phyloP scores from a whole-genome alignment of 2,888 invertebrate genomes.

The Neoitamus cyanurus region DNA sequence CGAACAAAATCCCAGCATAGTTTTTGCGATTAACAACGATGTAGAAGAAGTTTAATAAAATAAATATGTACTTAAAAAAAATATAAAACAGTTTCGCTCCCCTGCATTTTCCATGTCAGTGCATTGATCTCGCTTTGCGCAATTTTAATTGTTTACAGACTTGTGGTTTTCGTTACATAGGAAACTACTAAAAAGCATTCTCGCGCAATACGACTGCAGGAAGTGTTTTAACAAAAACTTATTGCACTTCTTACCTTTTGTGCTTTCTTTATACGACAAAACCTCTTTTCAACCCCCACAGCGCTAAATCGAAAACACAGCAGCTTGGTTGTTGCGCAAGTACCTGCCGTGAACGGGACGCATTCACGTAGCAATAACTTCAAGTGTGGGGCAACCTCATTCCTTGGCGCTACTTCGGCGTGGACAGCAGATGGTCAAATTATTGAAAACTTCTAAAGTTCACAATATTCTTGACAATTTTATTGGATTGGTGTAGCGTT shows the following conservation, averaged over 20 bases:
- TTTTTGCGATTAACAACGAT: no score
- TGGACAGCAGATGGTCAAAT: constrained; percentile 6
- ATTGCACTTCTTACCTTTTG: not conserved
- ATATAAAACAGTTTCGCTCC: no score
- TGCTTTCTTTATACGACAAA: not conserved
- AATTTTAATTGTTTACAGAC: not conserved
- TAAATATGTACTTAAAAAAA: no score
- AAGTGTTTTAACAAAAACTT: not conserved
- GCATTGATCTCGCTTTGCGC: not conserved
- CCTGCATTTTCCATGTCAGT: not conserved
- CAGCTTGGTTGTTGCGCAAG: not conserved
- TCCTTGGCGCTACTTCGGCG: not conserved
- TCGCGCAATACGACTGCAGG: no score
- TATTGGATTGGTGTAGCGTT: constrained; percentile 8
- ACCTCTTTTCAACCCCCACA: no score
- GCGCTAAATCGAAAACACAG: no score
- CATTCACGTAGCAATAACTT: not conserved
- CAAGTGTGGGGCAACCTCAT: not conserved
- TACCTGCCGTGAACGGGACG: not conserved
- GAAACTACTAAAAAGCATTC: no score
- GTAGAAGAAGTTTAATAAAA: no score
- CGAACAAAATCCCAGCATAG: no score
- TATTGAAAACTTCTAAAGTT: not conserved
- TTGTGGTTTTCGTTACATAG: no score
- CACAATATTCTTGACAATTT: not conserved